Evolutionary conservation across 2,888 invertebrate genomes (phyloP).

Genomic region (Diaprepes abbreviatus): DNA sequence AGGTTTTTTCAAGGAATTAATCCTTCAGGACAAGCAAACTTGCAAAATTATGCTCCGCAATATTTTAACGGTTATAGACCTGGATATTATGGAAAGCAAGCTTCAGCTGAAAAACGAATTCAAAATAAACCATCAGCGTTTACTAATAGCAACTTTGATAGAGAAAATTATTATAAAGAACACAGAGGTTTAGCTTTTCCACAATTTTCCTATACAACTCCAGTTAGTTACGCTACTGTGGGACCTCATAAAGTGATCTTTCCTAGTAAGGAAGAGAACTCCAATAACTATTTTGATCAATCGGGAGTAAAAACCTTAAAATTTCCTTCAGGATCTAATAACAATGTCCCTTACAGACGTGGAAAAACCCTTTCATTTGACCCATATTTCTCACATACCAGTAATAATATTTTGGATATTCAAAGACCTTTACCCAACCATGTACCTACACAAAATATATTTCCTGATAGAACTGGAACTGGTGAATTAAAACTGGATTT

Average conservation of each 20-base stretch:
- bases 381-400: slow-evolving; percentile 35
- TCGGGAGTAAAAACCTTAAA: slow-evolving; percentile 42
- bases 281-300: background rate
- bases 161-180: slow-evolving; percentile 30
- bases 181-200: slow-evolving; percentile 13
- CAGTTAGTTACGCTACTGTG: slow-evolving; percentile 2
- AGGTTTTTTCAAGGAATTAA: slow-evolving; percentile 77
- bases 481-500: slow-evolving; percentile 69
- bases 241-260: slow-evolving; percentile 4
- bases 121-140: slow-evolving; percentile 49
- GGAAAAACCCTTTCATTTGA: slow-evolving; percentile 53
- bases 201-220: slow-evolving; percentile 3
- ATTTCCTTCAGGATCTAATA: slow-evolving; percentile 49
- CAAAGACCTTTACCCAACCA: slow-evolving; percentile 60
- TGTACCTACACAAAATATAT: slow-evolving; percentile 64
- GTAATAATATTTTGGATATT: slow-evolving; percentile 55
- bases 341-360: slow-evolving; percentile 38
- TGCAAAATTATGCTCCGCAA: slow-evolving; percentile 57
- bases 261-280: slow-evolving; percentile 7
- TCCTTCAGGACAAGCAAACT: slow-evolving; percentile 56
- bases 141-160: slow-evolving; percentile 37
- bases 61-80: slow-evolving; percentile 46
- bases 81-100: slow-evolving; percentile 12
- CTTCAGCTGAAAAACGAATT: slow-evolving; percentile 51
- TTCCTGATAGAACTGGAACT: slow-evolving; percentile 71